Base-by-base conservation (phyloP, 2,113 vertebrate genomes). In the Hippoglossus stenolepis region DNA sequence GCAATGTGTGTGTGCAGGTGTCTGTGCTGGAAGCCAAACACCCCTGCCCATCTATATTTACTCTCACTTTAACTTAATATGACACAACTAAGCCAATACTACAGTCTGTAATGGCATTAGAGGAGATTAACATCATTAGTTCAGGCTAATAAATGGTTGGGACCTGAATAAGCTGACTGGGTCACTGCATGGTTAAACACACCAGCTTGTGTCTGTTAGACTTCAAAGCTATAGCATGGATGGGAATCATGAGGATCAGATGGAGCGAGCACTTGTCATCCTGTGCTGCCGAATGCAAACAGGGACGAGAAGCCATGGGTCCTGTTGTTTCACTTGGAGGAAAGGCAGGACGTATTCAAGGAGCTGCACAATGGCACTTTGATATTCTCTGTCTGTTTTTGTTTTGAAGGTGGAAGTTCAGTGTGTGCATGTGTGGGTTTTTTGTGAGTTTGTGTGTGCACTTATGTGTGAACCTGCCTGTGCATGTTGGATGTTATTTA, bases 281-380 rank as follows among this genome's bases (percentile, higher is more conserved):
- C 69, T 75, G 65, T 26, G 15, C n/a, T 65, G 51, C 58, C 63
- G 35, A 65, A 65, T 38, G 57, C 38, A n/a, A 59, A 51, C 7
- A 3, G 35, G 54, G 51, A 61, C 56, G 58, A 67, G 35, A 57
- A 64, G 23, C 13, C 61, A 65, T 24, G 40, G 67, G 77, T 76
- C 54, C n/a, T 75, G 80, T 82, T 79, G 66, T 64, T 47, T 14
- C 53, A 56, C 35, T 23, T 56, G 57, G 65, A 75, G 63, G 75
- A 82, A 86, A 80, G 65, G 80, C 77, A 57, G 31, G 63, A 73
- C 49, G 20, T 63, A 45, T 84, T 84, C 77, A 74, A 54, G 26
- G 83, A 88, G 80, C 54, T 2, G 9, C 73, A 91, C 89, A 90
- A 91, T 90, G 69, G 79, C 49, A 84, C 83, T 83, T 88, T 79